Evolutionary conservation across 2,113 vertebrate genomes (phyloP), one percentile per base, ranked within the genome.

Genomic region (Actenoides lindsayi): DNA sequence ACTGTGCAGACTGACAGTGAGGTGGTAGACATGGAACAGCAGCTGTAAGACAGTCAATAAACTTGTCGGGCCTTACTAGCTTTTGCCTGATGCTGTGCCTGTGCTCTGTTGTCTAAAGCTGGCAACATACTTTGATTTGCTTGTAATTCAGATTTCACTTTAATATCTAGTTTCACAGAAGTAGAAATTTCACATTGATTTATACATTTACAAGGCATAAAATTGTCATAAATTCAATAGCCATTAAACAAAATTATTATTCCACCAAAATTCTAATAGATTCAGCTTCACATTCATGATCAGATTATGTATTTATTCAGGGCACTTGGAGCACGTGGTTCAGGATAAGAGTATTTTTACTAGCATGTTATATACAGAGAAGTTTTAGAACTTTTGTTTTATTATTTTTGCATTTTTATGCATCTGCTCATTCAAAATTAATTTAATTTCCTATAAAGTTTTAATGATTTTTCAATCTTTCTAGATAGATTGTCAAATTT

Each of bases 61-160:
- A 84, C 9, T 7, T 51, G 12, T 12, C 1, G 1, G 23, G 42
- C 6, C 5, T 19, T 39, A 9, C 37, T 2, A 6, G 31, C 1
- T 68, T 59, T 68, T 71, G 25, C 30, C 24, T 75, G 39, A 14
- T 9, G 6, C 41, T 70, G 12, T 91, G 41, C 27, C 71, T 27
- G 1, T 19, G 17, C 5, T 64, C 46, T 24, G 3, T 46, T 78
- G 25, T 31, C 48, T 62, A 24, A 19, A 23, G 4, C 24, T 87
- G 77, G 23, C 12, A 71, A 48, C 44, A 68, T 17, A 13, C 42
- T 53, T 75, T 33, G n/a, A 89, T 82, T 78, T 75, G 4, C 31
- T 53, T 1, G 2, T 48, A 53, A 68, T 75, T 84, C 4, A 13
- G 39, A 13, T 82, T 91, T 86, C 67, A 4, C 18, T 54, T 68